Percentiles rank a stretch among this genome's conserved stretches.
phyloP scores from a whole-genome alignment of 2,888 invertebrate genomes.

The Platycheirus albimanus region DNA sequence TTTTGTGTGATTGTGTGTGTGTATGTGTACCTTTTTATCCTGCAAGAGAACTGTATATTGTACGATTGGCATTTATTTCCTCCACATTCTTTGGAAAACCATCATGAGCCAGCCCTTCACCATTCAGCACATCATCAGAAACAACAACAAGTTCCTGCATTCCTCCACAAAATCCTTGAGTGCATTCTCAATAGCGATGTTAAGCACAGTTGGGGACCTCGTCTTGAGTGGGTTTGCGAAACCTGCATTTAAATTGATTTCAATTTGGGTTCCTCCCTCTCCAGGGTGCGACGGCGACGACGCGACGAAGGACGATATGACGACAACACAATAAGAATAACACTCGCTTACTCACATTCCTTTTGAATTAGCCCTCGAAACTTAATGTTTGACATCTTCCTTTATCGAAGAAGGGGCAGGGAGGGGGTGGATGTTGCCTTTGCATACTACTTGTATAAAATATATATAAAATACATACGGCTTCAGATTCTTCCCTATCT shows the following conservation, averaged over 20 bases:
- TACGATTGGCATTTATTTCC: slow-evolving; percentile 66
- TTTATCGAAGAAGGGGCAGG: slow-evolving; percentile 8
- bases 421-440: too few species aligned
- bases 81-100: slow-evolving; percentile 2
- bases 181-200: slow-evolving; percentile 70
- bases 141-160: slow-evolving; percentile 30
- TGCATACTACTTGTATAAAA: slow-evolving; percentile 39
- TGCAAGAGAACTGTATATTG: slow-evolving; percentile 32
- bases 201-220: slow-evolving; percentile 70
- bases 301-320: too few species aligned
- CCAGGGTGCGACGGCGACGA: too few species aligned
- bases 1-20: not conserved
- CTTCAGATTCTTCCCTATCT: slow-evolving; percentile 47
- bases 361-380: slow-evolving; percentile 65
- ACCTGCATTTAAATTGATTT: slow-evolving; percentile 76
- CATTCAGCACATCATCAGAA: not conserved
- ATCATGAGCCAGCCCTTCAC: too few species aligned
- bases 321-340: slow-evolving; percentile 27
- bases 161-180: slow-evolving; percentile 47
- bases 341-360: slow-evolving; percentile 42
- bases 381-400: slow-evolving; percentile 68
- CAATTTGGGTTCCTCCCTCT: slow-evolving; percentile 75
- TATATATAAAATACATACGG: not conserved
- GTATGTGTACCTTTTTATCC: slow-evolving; percentile 55
- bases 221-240: slow-evolving; percentile 47